phyloP scores from a whole-genome alignment of 2,797 vertebrate genomes.

The Cygnus olor region DNA sequence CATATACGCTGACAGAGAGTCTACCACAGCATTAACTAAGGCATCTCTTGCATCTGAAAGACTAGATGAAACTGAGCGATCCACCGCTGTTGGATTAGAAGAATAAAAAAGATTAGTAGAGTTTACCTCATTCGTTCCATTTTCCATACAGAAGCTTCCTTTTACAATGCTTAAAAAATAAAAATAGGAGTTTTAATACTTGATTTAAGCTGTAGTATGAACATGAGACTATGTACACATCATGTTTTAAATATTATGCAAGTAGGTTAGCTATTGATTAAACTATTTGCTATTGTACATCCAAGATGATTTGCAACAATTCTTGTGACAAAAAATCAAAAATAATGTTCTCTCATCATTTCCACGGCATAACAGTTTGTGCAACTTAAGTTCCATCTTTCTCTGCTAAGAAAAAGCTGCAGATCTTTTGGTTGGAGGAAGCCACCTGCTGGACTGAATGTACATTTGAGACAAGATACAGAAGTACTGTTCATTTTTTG shows the following conservation, averaged over 20 bases:
- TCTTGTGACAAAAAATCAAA: too few relatives aligned
- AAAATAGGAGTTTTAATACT: background rate
- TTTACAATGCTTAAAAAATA: background rate
- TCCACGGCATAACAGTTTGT: background rate
- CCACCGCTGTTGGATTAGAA: constrained; percentile 83
- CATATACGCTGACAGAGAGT: constrained; percentile 87
- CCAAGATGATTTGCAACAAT: background rate
- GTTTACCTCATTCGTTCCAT: background rate
- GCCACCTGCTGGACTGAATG: constrained; percentile 54
- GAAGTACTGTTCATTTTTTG: background rate
- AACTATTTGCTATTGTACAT: background rate
- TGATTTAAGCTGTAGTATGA: background rate
- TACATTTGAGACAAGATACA: background rate
- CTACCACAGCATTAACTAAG: constrained; percentile 92
- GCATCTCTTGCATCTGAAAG: constrained; percentile 95
- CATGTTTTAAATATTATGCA: background rate
- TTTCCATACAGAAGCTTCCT: background rate
- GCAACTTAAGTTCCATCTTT: background rate
- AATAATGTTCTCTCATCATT: background rate
- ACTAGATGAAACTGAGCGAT: constrained; percentile 91
- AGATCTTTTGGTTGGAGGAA: background rate
- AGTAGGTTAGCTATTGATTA: background rate
- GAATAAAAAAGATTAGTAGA: background rate
- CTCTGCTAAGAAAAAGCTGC: background rate
- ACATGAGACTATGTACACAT: background rate